phyloP scores from a whole-genome alignment of 1,140 invertebrate genomes.

The Diabrotica virgifera region DNA sequence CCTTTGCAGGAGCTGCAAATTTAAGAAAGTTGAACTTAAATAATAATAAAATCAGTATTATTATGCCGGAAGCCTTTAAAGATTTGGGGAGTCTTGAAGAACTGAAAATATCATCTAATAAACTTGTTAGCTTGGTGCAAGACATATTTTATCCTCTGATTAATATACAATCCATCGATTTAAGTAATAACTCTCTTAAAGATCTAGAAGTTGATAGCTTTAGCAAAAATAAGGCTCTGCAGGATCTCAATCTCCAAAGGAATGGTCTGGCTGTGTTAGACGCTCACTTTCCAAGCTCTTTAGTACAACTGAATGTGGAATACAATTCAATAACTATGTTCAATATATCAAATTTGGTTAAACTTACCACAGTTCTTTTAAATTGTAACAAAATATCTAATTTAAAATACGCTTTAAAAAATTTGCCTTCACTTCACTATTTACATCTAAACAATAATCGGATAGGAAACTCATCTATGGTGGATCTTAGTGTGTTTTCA shows the following conservation, averaged over 20 bases:
- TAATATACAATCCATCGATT: slow-evolving; percentile 12
- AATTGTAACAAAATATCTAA: slow-evolving; percentile 9
- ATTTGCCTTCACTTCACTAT: slow-evolving; percentile 4
- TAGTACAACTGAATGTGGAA: slow-evolving; percentile 4
- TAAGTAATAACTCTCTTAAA: slow-evolving; percentile 16
- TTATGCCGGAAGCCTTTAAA: slow-evolving; percentile 11
- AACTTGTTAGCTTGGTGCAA: not conserved
- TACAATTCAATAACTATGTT: slow-evolving; percentile 4
- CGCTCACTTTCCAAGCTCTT: slow-evolving; percentile 1
- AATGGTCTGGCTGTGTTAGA: slow-evolving; percentile 5
- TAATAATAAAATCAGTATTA: slow-evolving; percentile 14
- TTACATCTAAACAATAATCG: slow-evolving; percentile 9
- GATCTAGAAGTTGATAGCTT: not conserved
- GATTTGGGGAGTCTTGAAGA: not conserved
- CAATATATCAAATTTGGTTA: slow-evolving; percentile 8
- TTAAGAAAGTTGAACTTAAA: slow-evolving; percentile 11
- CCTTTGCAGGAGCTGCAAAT: slow-evolving; percentile 11
- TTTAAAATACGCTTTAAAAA: slow-evolving; percentile 7
- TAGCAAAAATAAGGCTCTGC: not conserved
- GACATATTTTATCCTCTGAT: not conserved
- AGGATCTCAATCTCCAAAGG: slow-evolving; percentile 6
- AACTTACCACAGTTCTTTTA: slow-evolving; percentile 1
- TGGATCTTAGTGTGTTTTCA: not conserved
- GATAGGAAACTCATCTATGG: slow-evolving; percentile 3
- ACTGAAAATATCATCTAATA: slow-evolving; percentile 19